Evolutionary conservation across 2,797 vertebrate species (phyloP).

Genomic region (Intellagama lesueurii): DNA sequence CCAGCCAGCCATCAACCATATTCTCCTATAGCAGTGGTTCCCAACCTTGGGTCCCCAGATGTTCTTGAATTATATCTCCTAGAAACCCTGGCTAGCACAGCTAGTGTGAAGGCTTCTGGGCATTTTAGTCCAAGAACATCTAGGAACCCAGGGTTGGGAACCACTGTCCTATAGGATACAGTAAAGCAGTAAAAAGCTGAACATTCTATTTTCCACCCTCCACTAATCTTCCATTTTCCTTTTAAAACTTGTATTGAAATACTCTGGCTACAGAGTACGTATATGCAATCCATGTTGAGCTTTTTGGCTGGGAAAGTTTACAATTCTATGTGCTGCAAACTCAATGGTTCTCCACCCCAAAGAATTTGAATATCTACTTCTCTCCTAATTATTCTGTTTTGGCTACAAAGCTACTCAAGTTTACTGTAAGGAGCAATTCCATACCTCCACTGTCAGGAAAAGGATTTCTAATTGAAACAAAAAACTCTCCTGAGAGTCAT

Average conservation of each 20-base stretch:
- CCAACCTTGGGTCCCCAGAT: too few species aligned
- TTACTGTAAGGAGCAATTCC: neutral
- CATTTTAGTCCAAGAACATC: too few species aligned
- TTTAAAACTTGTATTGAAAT: neutral
- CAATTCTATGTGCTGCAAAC: neutral
- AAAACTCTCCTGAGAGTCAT: neutral
- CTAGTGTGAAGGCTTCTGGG: too few species aligned
- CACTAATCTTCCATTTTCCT: neutral
- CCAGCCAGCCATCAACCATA: neutral
- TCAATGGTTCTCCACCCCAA: neutral
- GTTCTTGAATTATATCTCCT: too few species aligned
- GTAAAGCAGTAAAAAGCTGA: neutral
- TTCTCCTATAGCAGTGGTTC: neutral
- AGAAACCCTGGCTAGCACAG: too few species aligned
- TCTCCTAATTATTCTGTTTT: neutral
- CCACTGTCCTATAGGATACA: neutral
- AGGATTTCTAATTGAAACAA: neutral
- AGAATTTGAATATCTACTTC: neutral
- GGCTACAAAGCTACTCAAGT: neutral
- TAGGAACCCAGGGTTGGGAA: too few species aligned
- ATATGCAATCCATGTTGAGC: neutral
- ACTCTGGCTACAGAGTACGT: neutral
- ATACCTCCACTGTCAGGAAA: neutral
- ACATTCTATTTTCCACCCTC: neutral
- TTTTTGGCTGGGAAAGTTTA: too few species aligned